A percentile compares a stretch with the other conserved stretches of the same genome.
phyloP scores from a whole-genome alignment of 2,888 invertebrate genomes.

The Leptinotarsa haldemani region DNA sequence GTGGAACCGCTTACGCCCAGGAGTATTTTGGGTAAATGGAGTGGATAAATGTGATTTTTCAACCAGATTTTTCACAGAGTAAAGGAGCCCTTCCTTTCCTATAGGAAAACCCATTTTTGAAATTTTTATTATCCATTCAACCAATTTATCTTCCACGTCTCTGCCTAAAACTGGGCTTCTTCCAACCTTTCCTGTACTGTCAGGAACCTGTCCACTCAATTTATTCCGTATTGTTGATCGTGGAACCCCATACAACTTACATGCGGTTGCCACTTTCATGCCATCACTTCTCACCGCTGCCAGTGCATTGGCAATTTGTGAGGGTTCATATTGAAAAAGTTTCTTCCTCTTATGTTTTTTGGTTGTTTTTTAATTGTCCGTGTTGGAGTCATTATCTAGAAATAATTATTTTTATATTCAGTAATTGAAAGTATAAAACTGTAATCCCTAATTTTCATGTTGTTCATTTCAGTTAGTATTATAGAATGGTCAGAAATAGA shows the following conservation, averaged over 20 bases:
- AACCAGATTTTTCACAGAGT: no score
- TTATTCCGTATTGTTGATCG: conserved; percentile 15
- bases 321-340: conserved; percentile 14
- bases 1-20: conserved; percentile 27
- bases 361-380: neutral
- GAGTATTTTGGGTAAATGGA: conserved; percentile 27
- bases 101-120: neutral
- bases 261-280: conserved; percentile 8
- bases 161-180: conserved; percentile 14
- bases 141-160: conserved; percentile 13
- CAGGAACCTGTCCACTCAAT: conserved; percentile 17
- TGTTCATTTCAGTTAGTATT: conserved; percentile 1
- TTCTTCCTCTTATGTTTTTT: neutral
- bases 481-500: neutral
- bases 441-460: neutral
- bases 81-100: no score
- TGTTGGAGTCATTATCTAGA: conserved; percentile 10
- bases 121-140: conserved; percentile 6
- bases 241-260: conserved; percentile 4
- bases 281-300: conserved; percentile 12
- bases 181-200: conserved; percentile 19
- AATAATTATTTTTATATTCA: neutral
- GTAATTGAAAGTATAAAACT: neutral
- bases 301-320: conserved; percentile 13
- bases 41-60: conserved; percentile 13